phyloP scores from a whole-genome alignment of 2,797 vertebrate species.

The Psittacula derbiana region DNA sequence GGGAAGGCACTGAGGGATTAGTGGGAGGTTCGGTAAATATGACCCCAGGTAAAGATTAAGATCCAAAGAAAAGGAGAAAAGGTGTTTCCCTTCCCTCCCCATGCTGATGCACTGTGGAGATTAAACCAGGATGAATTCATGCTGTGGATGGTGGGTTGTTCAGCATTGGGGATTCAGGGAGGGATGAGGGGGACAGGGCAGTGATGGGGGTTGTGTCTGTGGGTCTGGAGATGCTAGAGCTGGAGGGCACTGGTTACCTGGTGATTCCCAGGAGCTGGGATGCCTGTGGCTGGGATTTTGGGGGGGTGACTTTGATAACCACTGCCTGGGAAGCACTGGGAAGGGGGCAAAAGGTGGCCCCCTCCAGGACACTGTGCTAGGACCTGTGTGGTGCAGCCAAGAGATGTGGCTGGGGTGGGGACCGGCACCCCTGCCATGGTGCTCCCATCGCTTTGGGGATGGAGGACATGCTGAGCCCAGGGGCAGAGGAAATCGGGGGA shows the following conservation, averaged over 20 bases:
- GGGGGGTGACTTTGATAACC: not conserved
- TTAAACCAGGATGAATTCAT: not conserved
- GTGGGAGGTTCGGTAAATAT: constrained; percentile 32
- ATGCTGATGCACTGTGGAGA: not conserved
- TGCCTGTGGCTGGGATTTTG: not conserved
- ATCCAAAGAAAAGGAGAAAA: not conserved
- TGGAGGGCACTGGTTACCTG: not conserved
- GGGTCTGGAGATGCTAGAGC: not conserved
- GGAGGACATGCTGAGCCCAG: not conserved
- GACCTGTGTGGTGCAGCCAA: not conserved
- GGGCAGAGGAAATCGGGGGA: not conserved
- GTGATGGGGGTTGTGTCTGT: not conserved
- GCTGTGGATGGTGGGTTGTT: not conserved
- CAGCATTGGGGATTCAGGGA: not conserved
- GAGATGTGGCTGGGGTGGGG: not conserved
- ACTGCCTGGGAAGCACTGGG: not conserved
- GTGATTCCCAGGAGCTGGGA: fast-evolving
- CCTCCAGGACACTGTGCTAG: not conserved
- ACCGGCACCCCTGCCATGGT: fast-evolving
- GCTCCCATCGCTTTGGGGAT: not conserved
- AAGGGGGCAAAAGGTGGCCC: not conserved
- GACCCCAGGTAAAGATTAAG: constrained; percentile 63
- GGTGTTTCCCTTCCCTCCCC: not conserved
- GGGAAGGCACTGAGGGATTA: constrained; percentile 31
- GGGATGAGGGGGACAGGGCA: not conserved